Percentiles rank a stretch among this genome's conserved stretches.
These are phyloP conservation scores for Luffia ferchaultella DNA, from an alignment of 2,888 invertebrate species.

Conservation along the genomic window DNA sequence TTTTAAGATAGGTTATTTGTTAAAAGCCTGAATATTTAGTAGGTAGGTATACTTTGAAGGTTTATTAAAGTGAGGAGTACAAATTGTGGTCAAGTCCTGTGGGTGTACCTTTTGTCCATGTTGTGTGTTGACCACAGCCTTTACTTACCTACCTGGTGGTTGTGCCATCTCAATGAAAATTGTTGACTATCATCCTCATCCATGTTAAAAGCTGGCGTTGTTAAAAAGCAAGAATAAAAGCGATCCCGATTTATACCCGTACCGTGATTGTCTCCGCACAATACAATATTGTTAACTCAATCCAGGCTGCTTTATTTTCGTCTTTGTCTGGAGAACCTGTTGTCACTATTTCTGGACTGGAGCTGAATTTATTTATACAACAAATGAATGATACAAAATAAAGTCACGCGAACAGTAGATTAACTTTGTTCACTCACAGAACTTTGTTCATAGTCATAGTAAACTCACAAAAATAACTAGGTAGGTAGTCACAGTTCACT, in stretches of 20 bases:
- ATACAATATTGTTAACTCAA: constrained; percentile 63
- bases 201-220: constrained; percentile 29
- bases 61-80: constrained; percentile 10
- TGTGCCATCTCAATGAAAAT: constrained; percentile 88
- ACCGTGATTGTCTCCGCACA: constrained; percentile 29
- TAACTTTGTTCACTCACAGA: too few relatives aligned
- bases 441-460: too few relatives aligned
- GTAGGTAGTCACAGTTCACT: too few relatives aligned
- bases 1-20: too few relatives aligned
- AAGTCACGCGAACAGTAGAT: too few relatives aligned
- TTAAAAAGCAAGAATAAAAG: constrained; percentile 31
- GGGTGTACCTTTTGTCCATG: constrained; percentile 27
- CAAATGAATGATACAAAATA: too few relatives aligned
- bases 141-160: constrained; percentile 74
- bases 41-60: not conserved
- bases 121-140: constrained; percentile 25
- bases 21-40: too few relatives aligned
- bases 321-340: constrained; percentile 67
- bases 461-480: too few relatives aligned
- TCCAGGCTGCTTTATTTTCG: constrained; percentile 67
- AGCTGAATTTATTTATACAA: constrained; percentile 66
- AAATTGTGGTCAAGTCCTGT: constrained; percentile 9
- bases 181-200: constrained; percentile 74
- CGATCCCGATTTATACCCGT: constrained; percentile 25
- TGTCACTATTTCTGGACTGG: constrained; percentile 64